Percentiles rank a stretch among this genome's conserved stretches.
Conservation (phyloP, 2,113 vertebrate genomes). For the Sialia sialis region DNA sequence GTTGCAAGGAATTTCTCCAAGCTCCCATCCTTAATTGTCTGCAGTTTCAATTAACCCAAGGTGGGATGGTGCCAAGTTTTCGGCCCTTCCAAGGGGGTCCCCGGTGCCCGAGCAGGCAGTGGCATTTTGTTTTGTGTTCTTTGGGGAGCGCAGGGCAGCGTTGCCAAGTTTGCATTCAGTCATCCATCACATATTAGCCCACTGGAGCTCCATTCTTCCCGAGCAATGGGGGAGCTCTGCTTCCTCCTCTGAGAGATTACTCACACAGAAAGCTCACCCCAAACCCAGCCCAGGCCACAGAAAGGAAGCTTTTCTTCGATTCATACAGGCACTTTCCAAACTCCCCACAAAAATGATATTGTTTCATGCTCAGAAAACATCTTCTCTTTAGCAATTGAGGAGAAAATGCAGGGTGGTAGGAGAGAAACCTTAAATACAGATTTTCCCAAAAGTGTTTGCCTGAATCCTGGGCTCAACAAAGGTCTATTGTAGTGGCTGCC, state of each 20-base stretch:
- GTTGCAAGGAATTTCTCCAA: constrained; percentile 12
- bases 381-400: not conserved
- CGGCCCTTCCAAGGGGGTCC: not conserved
- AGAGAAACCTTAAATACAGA: constrained; percentile 18
- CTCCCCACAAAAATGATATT: constrained; percentile 54
- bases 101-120: constrained; percentile 5
- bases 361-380: constrained; percentile 40
- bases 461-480: not conserved
- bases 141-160: not conserved
- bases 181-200: constrained; percentile 46
- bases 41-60: constrained; percentile 42
- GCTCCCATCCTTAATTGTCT: constrained; percentile 43
- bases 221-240: constrained; percentile 58
- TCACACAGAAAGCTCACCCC: constrained; percentile 22
- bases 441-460: not conserved
- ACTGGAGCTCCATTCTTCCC: constrained; percentile 48
- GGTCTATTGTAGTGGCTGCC: not conserved
- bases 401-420: not conserved
- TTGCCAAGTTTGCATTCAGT: constrained; percentile 60
- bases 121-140: constrained; percentile 48
- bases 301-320: constrained; percentile 26
- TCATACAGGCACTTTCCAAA: not conserved
- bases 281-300: not conserved
- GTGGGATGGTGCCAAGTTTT: constrained; percentile 37
- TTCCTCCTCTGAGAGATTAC: constrained; percentile 53